Base-by-base conservation (phyloP, 2,113 vertebrate species). In the Phycodurus eques region DNA sequence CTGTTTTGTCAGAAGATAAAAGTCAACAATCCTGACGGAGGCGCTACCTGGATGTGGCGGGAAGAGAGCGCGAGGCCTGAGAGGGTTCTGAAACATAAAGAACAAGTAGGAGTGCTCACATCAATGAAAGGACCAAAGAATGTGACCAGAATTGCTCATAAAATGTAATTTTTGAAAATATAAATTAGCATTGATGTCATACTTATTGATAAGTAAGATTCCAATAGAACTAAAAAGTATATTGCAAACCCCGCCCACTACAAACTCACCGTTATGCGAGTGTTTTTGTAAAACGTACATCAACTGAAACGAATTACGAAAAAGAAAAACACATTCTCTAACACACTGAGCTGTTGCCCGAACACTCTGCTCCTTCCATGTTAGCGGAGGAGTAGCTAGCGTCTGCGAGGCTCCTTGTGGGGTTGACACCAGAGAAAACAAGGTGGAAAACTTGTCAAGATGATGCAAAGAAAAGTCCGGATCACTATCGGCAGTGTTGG, bases 1-100 rank as follows among this genome's bases (percentile, higher is more conserved):
- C 35, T 39, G 35, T 56, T n/a, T 8, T 56, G 15, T 51, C 49
- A 51, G 49, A 51, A 12, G 31, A 8, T 33, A 31, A 31, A 31
- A 4, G 12, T 60, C 31, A 35, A 61, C 4, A 8, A 33, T 5
- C 15, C 14, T 8, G 8, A 61, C 17, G 59, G 14, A 61, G 59
- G 59, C 6, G 31, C 31, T 79, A 93, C 92, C 90, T 2, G 60
- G 81, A 20, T 76, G 83, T 47, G 84, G 85, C 19, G 89, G 85
- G 73, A 92, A 91, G 14, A 88, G 56, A 5, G 27, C 20, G 1
- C 65, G 75, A 15, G 77, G 69, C 43, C 81, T 80, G 2, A 81
- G 42, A 13, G 85, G 86, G 17, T 90, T 92, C 90, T 93, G 81
- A 8, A 84, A 85, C 43, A 87, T 57, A 80, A 8, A 53, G 42